phyloP scores from a whole-genome alignment of 2,888 invertebrate genomes.

The Lathronympha strigana region DNA sequence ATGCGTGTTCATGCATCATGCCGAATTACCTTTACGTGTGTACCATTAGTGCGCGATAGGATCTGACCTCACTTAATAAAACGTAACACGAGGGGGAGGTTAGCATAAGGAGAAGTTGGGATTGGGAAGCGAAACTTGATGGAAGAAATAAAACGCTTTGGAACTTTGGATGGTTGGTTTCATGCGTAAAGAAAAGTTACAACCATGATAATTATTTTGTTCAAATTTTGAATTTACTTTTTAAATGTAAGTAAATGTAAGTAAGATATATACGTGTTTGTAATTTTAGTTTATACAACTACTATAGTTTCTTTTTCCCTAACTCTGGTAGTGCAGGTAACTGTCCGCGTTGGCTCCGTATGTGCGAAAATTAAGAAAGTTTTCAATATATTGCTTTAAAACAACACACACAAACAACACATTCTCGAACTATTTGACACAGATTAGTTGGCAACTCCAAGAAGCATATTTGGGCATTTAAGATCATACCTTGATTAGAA shows the following conservation, averaged over 20 bases:
- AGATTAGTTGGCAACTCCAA: slow-evolving; percentile 79
- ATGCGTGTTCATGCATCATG: slow-evolving; percentile 47
- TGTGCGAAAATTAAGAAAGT: slow-evolving; percentile 56
- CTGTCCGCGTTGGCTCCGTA: too few species aligned
- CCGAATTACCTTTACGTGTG: slow-evolving; percentile 58
- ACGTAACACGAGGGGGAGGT: slow-evolving; percentile 32
- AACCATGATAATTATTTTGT: too few species aligned
- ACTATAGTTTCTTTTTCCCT: too few species aligned
- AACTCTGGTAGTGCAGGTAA: background rate
- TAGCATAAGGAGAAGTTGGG: slow-evolving; percentile 11
- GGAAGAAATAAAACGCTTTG: background rate
- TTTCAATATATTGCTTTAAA: slow-evolving; percentile 54
- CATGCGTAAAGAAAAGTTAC: too few species aligned
- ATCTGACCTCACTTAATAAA: slow-evolving; percentile 51
- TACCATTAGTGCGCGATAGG: slow-evolving; percentile 53
- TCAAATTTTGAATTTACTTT: too few species aligned
- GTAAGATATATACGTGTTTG: too few species aligned
- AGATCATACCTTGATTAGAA: too few species aligned
- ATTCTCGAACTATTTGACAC: slow-evolving; percentile 76
- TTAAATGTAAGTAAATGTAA: too few species aligned
- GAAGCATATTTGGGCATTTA: too few species aligned
- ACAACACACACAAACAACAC: slow-evolving; percentile 50
- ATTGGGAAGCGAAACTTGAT: slow-evolving; percentile 10
- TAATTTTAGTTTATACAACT: too few species aligned
- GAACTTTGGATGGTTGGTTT: too few species aligned